Evolutionary conservation across 2,113 vertebrate species (phyloP).

Genomic region (Pelecanoides urinatrix): DNA sequence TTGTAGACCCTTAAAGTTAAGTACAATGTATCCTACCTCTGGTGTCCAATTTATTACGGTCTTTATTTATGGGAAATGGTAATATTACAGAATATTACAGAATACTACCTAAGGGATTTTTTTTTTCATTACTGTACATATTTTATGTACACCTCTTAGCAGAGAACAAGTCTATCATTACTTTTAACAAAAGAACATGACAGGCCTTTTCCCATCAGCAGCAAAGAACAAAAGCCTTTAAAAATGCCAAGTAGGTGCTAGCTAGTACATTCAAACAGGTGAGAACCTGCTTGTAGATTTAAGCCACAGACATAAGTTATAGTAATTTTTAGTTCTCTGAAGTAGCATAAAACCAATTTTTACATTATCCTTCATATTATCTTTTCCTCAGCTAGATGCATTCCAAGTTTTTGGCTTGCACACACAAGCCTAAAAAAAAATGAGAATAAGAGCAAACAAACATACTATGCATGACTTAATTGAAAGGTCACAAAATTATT

Average conservation of each 20-base stretch:
- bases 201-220: not conserved
- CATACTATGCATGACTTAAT: not conserved
- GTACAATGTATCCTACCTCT: not conserved
- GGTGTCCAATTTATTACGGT: not conserved
- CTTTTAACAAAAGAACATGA: not conserved
- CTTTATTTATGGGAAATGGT: not conserved
- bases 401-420: not conserved
- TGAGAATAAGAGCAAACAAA: slow-evolving; percentile 20
- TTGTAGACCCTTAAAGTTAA: not conserved
- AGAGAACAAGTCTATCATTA: not conserved
- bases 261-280: not conserved
- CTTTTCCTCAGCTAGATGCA: not conserved
- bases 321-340: not conserved
- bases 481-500: slow-evolving; percentile 47
- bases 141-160: not conserved
- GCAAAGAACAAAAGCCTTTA: not conserved
- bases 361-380: not conserved
- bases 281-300: not conserved
- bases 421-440: not conserved
- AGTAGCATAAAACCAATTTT: not conserved
- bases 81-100: not conserved
- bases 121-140: not conserved
- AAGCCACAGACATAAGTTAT: not conserved
- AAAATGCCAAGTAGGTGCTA: not conserved
- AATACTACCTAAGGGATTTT: not conserved